Base-by-base conservation (phyloP, 2,113 vertebrate genomes). In the Melanostigma gelatinosum region DNA sequence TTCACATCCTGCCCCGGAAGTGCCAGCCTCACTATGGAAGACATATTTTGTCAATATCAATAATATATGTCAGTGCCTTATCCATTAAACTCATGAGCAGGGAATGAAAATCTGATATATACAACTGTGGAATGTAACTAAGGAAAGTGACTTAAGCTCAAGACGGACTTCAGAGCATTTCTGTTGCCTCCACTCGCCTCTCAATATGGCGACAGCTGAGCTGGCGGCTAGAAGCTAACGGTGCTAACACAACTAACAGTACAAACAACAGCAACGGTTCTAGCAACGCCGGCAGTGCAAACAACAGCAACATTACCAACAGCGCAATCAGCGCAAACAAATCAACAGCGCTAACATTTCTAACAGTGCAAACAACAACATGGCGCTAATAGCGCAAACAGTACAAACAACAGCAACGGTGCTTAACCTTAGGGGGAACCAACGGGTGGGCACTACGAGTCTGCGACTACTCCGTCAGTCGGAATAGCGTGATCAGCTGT, bases 61-160 rank as follows among this genome's bases (percentile, higher is more conserved):
- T 34, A 34, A 34, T 34, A 34, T 34, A 34, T 34, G 34, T 34
- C 3, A 13, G 4, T 42, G 36, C n/a, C 1, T 40, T 24, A 29
- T 42, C 15, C n/a, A 16, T 72, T 42, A 8, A 71, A 4, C 69
- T 72, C 54, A 44, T 60, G 70, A 58, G 54, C 24, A 60, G 10
- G 20, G n/a, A 44, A 42, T 32, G 18, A 60, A 61, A 6, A 58
- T 58, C 6, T 50, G 5, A 50, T 50, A 44, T 12, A 18, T 18
- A 48, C 44, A 48, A 16, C 48, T 50, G 48, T 50, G 48, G 48
- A 50, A 50, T 50, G 48, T 50, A 50, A 50, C 6, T 50, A 50
- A 50, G 7, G 16, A 50, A 7, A 50, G 20, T 50, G 18, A 50
- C 18, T 50, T 20, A 20, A 50, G 48, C 18, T 50, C 48, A 50